phyloP scores from a whole-genome alignment of 2,888 invertebrate genomes.

The Gandaritis pyraliata region DNA sequence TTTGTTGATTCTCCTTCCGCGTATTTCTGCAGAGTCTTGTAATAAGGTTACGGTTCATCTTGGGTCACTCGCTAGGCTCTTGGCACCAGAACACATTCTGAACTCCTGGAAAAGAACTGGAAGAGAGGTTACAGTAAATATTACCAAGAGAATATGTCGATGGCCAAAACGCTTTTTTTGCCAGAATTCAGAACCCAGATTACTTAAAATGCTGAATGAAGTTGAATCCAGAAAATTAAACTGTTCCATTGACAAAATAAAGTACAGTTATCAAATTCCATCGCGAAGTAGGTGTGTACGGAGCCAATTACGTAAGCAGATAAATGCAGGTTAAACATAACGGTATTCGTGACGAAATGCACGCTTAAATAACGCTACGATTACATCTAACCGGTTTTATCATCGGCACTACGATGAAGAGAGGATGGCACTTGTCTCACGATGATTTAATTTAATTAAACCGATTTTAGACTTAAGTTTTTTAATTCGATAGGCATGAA shows the following conservation, averaged over 20 bases:
- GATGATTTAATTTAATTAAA: background rate
- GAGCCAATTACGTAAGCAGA: slow-evolving; percentile 38
- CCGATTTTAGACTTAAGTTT: background rate
- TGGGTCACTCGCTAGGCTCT: background rate
- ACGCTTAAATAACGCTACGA: too few relatives aligned
- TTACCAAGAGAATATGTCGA: too few relatives aligned
- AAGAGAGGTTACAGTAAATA: too few relatives aligned
- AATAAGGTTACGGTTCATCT: slow-evolving; percentile 12
- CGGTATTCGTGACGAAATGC: slow-evolving; percentile 44
- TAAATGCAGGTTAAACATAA: slow-evolving; percentile 38
- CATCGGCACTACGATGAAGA: slow-evolving; percentile 23
- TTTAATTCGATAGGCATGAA: background rate
- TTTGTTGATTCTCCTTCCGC: slow-evolving; percentile 36
- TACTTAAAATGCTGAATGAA: too few relatives aligned
- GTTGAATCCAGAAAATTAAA: too few relatives aligned
- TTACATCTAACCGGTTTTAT: slow-evolving; percentile 53
- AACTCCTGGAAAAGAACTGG: background rate
- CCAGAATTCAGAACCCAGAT: too few relatives aligned
- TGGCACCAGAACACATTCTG: background rate
- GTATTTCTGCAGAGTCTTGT: slow-evolving; percentile 17
- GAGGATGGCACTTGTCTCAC: slow-evolving; percentile 4
- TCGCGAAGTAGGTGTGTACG: slow-evolving; percentile 37
- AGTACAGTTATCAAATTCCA: slow-evolving; percentile 51
- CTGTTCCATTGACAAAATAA: too few relatives aligned
- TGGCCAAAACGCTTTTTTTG: too few relatives aligned